phyloP scores from a whole-genome alignment of 2,797 vertebrate species.

The Acomys russatus region DNA sequence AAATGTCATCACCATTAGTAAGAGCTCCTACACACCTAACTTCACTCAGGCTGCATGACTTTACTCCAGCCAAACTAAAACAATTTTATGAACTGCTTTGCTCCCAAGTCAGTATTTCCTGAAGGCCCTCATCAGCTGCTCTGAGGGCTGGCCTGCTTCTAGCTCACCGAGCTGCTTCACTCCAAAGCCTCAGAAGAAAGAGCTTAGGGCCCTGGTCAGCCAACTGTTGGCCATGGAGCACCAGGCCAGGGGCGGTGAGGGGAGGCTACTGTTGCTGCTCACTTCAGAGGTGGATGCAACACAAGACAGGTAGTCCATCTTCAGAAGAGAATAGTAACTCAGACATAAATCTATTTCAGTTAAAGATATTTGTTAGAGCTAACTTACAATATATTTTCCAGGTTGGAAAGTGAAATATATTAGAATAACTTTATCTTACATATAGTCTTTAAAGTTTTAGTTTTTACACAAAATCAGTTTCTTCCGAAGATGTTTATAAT shows the following conservation, averaged over 20 bases:
- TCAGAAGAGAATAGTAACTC: background rate
- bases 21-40: conserved; percentile 8
- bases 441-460: conserved; percentile 72
- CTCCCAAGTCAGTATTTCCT: background rate
- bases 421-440: conserved; percentile 68
- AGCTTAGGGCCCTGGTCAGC: background rate
- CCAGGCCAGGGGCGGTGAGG: background rate
- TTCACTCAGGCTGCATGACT: background rate
- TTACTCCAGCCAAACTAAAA: conserved; percentile 13
- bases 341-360: background rate
- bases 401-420: conserved; percentile 77
- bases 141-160: background rate
- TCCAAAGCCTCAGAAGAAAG: background rate
- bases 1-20: background rate
- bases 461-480: conserved; percentile 76
- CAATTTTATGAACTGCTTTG: background rate
- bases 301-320: background rate
- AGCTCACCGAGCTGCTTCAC: background rate
- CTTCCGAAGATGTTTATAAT: conserved; percentile 81
- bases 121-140: background rate
- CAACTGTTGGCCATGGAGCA: background rate
- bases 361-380: background rate
- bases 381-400: conserved; percentile 65
- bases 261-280: background rate
- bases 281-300: background rate